Base-by-base conservation (phyloP, 2,888 invertebrate genomes). In the Lypha dubia region DNA sequence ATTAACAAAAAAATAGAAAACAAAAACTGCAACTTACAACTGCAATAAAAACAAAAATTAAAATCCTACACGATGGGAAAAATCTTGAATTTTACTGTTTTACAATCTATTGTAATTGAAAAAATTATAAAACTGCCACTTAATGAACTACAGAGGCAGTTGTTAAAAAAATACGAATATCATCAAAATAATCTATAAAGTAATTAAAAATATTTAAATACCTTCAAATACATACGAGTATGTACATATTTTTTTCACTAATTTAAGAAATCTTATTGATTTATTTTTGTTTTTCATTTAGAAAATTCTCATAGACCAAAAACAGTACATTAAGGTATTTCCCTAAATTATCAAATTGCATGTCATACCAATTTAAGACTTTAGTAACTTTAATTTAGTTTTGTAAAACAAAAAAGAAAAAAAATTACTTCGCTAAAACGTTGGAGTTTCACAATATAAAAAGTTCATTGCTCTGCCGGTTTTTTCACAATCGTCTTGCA, bases 31-130 rank as follows among this genome's bases (percentile, higher is more conserved):
- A 73, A 17, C n/a, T n/a, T 11, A 35, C 58, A 63, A 75, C 46
- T 70, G 65, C 75, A 58, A 41, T 35, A 62, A 56, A 56, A n/a
- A n/a, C n/a, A n/a, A n/a, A 82, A 56, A n/a, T n/a, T 49, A 49
- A 80, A 49, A 81, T 77, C 68, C 68, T 74, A 74, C 67, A 63
- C 68, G 76, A 77, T 84, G 84, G 44, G 84, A 84, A 84, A 84
- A 58, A 67, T 76, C 46, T 77, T 68, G 51, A 51, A 46, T 49
- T 49, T 67, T 60, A 35, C 22, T 58, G 62, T 65, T 80, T 80
- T 84, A 77, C 77, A 80, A 77, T 11, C 84, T 77, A 84, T 84
- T 84, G 84, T 84, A 84, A 77, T 58, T 71, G 49, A 65, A 68
- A 35, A n/a, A 28, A 51, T 44, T 17, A 62, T 56, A 46, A 44